A percentile compares a stretch with the other conserved stretches of the same genome.
Conservation (phyloP, 2,888 invertebrate genomes). For the Clepsis dumicolana region DNA sequence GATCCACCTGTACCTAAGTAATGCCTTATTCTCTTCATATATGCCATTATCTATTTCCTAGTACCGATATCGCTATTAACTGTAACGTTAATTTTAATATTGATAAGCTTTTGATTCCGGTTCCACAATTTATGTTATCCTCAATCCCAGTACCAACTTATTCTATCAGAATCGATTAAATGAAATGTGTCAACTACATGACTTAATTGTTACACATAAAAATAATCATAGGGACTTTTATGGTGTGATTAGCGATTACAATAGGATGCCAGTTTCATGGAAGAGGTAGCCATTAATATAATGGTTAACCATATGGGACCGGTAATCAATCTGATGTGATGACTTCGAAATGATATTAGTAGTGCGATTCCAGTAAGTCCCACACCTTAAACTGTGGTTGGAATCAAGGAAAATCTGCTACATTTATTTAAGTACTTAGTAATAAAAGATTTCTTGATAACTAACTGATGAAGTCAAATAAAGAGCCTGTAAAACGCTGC, state of each 20-base stretch:
- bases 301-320: constrained; percentile 18
- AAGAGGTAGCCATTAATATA: constrained; percentile 22
- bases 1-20: constrained; percentile 57
- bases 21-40: constrained; percentile 64
- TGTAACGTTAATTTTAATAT: constrained; percentile 58
- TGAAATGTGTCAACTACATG: background rate
- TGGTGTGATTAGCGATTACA: constrained; percentile 16
- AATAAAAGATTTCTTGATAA: background rate
- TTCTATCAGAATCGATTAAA: background rate
- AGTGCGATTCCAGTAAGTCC: constrained; percentile 1
- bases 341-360: constrained; percentile 18
- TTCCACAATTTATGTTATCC: constrained; percentile 52
- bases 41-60: constrained; percentile 65
- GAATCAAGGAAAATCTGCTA: no score
- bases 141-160: constrained; percentile 31
- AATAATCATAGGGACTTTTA: constrained; percentile 18
- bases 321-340: constrained; percentile 9
- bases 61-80: constrained; percentile 56
- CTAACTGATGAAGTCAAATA: background rate
- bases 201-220: constrained; percentile 1
- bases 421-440: background rate
- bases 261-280: constrained; percentile 19
- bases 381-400: background rate
- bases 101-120: constrained; percentile 63
- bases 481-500: background rate